Base-by-base conservation (phyloP, 2,797 vertebrate species). In the Gymnoscopelus braueri region DNA sequence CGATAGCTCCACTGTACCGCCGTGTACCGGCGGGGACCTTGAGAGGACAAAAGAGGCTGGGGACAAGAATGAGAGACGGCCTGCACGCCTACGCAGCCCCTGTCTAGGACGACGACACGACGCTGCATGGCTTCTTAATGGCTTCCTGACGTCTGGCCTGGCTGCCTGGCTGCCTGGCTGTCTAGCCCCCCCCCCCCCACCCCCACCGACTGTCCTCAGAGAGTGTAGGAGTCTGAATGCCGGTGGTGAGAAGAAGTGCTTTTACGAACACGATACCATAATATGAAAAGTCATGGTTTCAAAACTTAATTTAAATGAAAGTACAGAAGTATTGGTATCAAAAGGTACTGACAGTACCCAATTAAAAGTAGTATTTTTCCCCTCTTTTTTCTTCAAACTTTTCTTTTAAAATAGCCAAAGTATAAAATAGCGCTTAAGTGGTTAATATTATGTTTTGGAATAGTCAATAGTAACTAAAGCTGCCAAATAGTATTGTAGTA, bases 161-260 rank as follows among this genome's bases (percentile, higher is more conserved):
- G 83, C 82, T 74, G 86, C 71, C 78, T 68, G 0, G 83, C 82
- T 74, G 86, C 81, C 89, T 73, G 69, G 57, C 83, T 87, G 91
- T 90, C 90, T 73, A 13, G 58, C n/a, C 7, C 13, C 15, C 53
- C 53, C 49, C 52, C 12, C 15, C 53, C 47, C 54, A 51, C 19
- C 6, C 11, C 35, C 53, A 44, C 54, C 57, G 76, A 76, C 81
- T 54, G 75, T 59, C 82, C 81, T 35, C 82, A 65, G 75, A 82
- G 73, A 80, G 73, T 10, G 24, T 63, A 74, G 72, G 82, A 70
- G 73, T 64, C 76, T 72, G 65, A 77, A 71, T 69, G 76, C 71
- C 83, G 52, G 26, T 29, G 26, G 26, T 29, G 26, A 29, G 26
- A 29, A 29, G 26, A 29, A 29, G 26, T 29, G 3, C 26, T 29